phyloP scores from a whole-genome alignment of 1,140 invertebrate genomes.

The Pseudachorutes palmiensis region DNA sequence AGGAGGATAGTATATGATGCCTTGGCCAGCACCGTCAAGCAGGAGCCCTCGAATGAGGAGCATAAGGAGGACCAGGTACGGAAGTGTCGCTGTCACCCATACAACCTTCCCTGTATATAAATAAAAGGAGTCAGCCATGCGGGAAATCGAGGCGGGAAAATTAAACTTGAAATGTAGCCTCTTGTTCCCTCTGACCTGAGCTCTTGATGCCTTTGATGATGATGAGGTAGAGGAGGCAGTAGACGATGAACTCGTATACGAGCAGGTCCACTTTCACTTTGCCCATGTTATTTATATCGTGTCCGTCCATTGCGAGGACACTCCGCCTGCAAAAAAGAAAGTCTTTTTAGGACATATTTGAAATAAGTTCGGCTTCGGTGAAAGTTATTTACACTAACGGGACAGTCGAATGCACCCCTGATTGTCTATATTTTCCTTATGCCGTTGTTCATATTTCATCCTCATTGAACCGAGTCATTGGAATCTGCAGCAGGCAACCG shows the following conservation, averaged over 20 bases:
- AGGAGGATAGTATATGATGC: conserved; percentile 45
- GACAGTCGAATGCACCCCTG: too few relatives aligned
- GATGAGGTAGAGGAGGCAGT: conserved; percentile 37
- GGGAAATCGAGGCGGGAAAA: too few relatives aligned
- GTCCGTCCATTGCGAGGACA: conserved; percentile 35
- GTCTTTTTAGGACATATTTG: too few relatives aligned
- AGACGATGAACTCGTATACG: conserved; percentile 33
- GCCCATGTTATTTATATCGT: conserved; percentile 35
- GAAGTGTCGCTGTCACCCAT: conserved; percentile 70
- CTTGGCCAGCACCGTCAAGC: conserved; percentile 47
- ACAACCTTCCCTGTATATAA: conserved; percentile 59
- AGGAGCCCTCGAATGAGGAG: conserved; percentile 60
- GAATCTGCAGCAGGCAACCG: conserved; percentile 25
- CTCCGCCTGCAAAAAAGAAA: conserved; percentile 26
- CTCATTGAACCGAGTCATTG: conserved; percentile 32
- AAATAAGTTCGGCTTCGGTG: too few relatives aligned
- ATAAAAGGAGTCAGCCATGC: neutral
- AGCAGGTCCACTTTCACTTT: conserved; percentile 33
- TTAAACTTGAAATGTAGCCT: too few relatives aligned
- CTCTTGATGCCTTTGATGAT: conserved; percentile 35
- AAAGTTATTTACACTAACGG: neutral
- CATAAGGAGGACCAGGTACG: conserved; percentile 66
- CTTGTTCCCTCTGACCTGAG: conserved; percentile 24
- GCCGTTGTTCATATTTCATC: too few relatives aligned
- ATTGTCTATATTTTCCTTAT: too few relatives aligned